A percentile compares a stretch with the other conserved stretches of the same genome.
Evolutionary conservation across 2,797 vertebrate genomes (phyloP).

Genomic region (Phyllotis vaccarum): DNA sequence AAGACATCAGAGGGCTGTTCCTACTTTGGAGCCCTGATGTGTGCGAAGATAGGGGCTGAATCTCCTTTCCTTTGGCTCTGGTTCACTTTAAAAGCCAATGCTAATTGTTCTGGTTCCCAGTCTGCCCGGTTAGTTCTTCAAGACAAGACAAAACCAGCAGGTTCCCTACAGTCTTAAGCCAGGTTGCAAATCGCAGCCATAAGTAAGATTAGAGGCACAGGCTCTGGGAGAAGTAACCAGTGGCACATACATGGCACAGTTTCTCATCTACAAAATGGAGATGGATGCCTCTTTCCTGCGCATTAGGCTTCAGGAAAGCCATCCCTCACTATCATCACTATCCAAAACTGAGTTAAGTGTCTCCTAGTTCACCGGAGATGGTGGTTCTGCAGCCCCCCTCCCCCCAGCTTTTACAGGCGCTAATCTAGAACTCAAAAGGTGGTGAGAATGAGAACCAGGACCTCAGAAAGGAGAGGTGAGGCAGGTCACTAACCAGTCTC

Average conservation of each 20-base stretch:
- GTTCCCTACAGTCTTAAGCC: not conserved
- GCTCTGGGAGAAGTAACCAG: not conserved
- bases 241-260: not conserved
- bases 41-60: too few relatives aligned
- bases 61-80: not conserved
- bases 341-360: slow-evolving; percentile 14
- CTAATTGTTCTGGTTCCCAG: not conserved
- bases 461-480: not conserved
- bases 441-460: slow-evolving; percentile 1
- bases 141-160: slow-evolving; percentile 18
- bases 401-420: not conserved
- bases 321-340: not conserved
- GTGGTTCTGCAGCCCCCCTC: not conserved
- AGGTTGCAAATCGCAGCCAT: not conserved
- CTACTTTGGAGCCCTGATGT: not conserved
- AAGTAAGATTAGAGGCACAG: not conserved
- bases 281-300: not conserved
- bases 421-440: slow-evolving; percentile 18
- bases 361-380: not conserved
- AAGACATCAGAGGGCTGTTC: not conserved
- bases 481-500: not conserved
- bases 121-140: slow-evolving; percentile 20
- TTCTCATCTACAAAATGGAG: not conserved
- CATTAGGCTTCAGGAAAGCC: not conserved
- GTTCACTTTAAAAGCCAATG: slow-evolving; percentile 11